Percentiles rank a stretch among this genome's conserved stretches.
Conservation (phyloP, 2,113 vertebrate species). For the Python bivittatus region DNA sequence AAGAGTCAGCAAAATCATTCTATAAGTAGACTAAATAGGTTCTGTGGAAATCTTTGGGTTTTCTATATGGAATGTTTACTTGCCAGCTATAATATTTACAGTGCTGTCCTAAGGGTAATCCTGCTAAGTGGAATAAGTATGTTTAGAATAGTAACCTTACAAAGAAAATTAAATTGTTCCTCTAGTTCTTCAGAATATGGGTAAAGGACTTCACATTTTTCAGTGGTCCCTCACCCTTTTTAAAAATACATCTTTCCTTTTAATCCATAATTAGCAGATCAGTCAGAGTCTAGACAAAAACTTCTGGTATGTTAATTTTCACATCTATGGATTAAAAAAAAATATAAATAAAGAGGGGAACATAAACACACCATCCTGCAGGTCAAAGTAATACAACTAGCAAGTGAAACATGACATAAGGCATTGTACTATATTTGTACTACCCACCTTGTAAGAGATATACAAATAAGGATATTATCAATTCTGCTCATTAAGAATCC, state of each 20-base stretch:
- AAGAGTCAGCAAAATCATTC: conserved; percentile 3
- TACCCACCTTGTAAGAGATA: not conserved
- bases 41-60: not conserved
- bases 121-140: not conserved
- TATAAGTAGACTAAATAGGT: not conserved
- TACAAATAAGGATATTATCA: not conserved
- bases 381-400: not conserved
- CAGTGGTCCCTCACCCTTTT: not conserved
- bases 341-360: not conserved
- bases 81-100: not conserved
- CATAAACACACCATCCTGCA: not conserved
- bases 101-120: not conserved
- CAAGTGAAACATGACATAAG: not conserved
- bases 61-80: not conserved
- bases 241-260: not conserved
- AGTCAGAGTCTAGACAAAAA: not conserved
- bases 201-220: not conserved
- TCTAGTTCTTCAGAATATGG: not conserved
- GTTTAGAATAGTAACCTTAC: not conserved
- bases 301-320: not conserved
- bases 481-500: not conserved
- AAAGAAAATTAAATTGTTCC: not conserved
- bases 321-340: not conserved
- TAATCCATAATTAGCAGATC: not conserved
- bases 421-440: too few relatives aligned